Base-by-base conservation (phyloP, 2,113 vertebrate species). In the Phaethornis superciliosus region DNA sequence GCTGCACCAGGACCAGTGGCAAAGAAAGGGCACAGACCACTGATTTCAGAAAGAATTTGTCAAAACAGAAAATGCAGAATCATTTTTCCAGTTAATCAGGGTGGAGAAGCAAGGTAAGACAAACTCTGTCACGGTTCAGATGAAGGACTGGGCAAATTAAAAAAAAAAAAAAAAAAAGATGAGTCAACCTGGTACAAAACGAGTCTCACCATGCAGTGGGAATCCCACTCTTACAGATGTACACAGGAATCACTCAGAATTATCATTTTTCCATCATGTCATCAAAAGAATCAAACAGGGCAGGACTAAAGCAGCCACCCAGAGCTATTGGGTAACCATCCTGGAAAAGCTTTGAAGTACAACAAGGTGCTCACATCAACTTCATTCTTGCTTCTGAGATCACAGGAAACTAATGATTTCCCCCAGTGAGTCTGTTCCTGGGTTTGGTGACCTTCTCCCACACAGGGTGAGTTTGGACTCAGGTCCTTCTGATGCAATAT, bases 401-500 rank as follows among this genome's bases (percentile, higher is more conserved):
- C 20, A 30, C 2, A 51, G 21, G 19, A 72, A 82, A 56, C 17
- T 15, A 51, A 40, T 16, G 18, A 24, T 51, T 87, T 51, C 46
- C 51, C 9, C 21, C 40, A 32, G 26, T 40, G 7, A 58, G 26
- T 14, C 33, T 85, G 22, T 40, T 52, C 2, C 15, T 37, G 28
- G 24, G 35, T 56, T 54, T 44, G 27, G 24, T 17, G 46, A 33
- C 28, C 55, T 40, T 56, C 30, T 33, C 49, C 33, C 24, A 7
- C 32, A 7, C 13, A 37, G 24, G 20, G 51, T 20, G 4, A 40
- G 14, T 30, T 92, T 30, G 20, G 22, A 12, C 32, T 76, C 37
- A 14, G 0, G 12, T 28, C 15, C 33, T 24, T 69, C 22, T 3
- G 3, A 13, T 12, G 42, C 14, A 35, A 11, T n/a, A n/a, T 52